Percentiles rank a stretch among this genome's conserved stretches.
Conservation (phyloP, 2,797 vertebrate species). For the Aphelocoma californica region DNA sequence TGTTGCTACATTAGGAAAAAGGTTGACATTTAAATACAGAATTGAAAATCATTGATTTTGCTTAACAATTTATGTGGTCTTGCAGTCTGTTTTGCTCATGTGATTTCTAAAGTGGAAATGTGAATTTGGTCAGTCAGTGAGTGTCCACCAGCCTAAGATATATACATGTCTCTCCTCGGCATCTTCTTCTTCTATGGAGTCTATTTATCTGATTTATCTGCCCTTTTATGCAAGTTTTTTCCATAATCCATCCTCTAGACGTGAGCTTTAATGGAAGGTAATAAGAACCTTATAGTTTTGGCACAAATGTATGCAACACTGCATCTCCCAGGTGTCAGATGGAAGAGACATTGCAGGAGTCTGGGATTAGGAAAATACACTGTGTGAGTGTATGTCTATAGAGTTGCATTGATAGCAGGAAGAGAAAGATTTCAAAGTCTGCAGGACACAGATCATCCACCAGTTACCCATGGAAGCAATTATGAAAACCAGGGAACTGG, state of each 20-base stretch:
- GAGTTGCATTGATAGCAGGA: background rate
- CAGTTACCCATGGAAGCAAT: background rate
- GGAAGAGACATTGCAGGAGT: background rate
- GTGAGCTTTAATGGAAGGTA: background rate
- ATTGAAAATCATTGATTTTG: background rate
- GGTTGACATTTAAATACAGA: background rate
- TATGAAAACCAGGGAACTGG: background rate
- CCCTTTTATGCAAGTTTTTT: background rate
- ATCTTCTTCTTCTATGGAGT: background rate
- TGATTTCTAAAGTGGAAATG: background rate
- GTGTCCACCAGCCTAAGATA: background rate
- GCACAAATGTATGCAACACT: background rate
- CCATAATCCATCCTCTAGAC: background rate
- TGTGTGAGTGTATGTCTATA: background rate
- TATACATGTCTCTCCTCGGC: fast-evolving
- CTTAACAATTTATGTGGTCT: background rate
- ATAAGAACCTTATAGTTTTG: background rate
- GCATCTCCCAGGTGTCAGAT: background rate
- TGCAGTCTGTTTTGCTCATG: background rate
- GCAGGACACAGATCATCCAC: background rate
- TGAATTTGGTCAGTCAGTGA: background rate
- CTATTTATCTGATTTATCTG: background rate
- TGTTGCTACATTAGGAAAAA: background rate
- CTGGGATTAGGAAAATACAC: background rate
- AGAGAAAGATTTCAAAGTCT: background rate